Conservation (phyloP, 2,113 vertebrate species). For the Cynoglossus semilaevis region DNA sequence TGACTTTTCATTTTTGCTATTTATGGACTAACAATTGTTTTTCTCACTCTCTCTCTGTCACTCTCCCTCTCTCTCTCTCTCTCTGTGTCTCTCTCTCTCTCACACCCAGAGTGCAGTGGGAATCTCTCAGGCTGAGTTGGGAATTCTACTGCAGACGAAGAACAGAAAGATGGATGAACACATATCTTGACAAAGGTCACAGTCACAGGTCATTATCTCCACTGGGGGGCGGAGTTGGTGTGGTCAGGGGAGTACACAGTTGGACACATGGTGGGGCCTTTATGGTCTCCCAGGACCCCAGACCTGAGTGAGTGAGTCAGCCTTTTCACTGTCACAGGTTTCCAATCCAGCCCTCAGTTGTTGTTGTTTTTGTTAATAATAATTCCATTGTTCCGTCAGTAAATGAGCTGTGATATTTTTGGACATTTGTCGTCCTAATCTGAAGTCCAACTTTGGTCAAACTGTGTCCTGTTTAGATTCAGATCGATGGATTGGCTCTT, state of each 20-base stretch:
- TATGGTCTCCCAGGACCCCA: slow-evolving; percentile 19
- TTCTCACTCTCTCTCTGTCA: slow-evolving; percentile 62
- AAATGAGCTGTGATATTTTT: too few relatives aligned
- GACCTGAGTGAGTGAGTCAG: slow-evolving; percentile 62
- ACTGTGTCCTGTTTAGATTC: too few relatives aligned
- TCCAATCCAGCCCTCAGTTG: background rate
- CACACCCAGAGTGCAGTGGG: slow-evolving; percentile 26
- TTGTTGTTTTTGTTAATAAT: too few relatives aligned
- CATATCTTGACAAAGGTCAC: slow-evolving; percentile 36
- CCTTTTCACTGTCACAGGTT: slow-evolving; percentile 46
- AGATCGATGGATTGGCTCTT: too few relatives aligned
- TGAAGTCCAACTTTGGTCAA: too few relatives aligned
- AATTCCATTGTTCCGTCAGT: too few relatives aligned
- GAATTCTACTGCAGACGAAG: slow-evolving; percentile 12
- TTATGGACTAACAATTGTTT: too few relatives aligned
- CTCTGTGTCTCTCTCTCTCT: slow-evolving; percentile 5
- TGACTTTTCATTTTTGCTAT: too few relatives aligned
- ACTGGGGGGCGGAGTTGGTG: slow-evolving; percentile 17
- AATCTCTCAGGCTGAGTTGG: slow-evolving; percentile 44
- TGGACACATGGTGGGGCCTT: slow-evolving; percentile 9
- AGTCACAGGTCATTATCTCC: slow-evolving; percentile 70
- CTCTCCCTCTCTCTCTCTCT: slow-evolving; percentile 46
- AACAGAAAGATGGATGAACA: too few relatives aligned
- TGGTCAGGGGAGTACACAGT: slow-evolving; percentile 6
- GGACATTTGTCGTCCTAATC: too few relatives aligned